Base-by-base conservation (phyloP, 2,113 vertebrate genomes). In the Coryphaenoides rupestris region DNA sequence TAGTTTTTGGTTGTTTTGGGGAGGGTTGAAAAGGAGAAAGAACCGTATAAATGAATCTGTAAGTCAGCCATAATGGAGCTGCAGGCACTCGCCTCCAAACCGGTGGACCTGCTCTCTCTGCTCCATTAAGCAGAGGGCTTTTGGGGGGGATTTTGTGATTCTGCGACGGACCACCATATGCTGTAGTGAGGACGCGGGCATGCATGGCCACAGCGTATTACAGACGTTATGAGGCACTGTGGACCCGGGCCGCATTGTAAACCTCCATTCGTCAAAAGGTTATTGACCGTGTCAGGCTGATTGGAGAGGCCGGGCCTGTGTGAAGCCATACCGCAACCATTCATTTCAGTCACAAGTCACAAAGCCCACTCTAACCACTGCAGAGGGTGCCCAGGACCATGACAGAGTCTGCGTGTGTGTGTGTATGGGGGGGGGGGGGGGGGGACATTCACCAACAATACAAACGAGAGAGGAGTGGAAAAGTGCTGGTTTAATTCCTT, bases 241-340 rank as follows among this genome's bases (percentile, higher is more conserved):
- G 66, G 56, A 17, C n/a, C 22, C 1, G 55, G n/a, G 58, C 67
- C 46, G 59, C 55, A 62, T n/a, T 65, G 73, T 73, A 72, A 3
- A 73, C 74, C 75, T 79, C 74, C 68, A 77, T 88, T 83, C 49
- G 66, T 88, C 81, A 78, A 74, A 73, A 60, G 63, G 78, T 69
- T 74, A 40, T 82, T 75, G 82, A 75, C 70, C 71, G 60, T 65
- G 73, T 77, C 75, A 72, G 58, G 2, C 62, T 68, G 71, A 81
- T 65, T 66, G 66, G 75, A 49, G 72, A 79, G 74, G 75, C 71
- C 61, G 65, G 65, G 56, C 69, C n/a, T n/a, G n/a, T 68, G 63
- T 71, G 73, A 74, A 77, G 33, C 69, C 72, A 33, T 76, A 68
- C 66, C 50, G 60, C 69, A 69, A 70, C 71, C 74, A 84, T 86